phyloP scores from a whole-genome alignment of 2,797 vertebrate genomes.

The Myripristis jacobus region DNA sequence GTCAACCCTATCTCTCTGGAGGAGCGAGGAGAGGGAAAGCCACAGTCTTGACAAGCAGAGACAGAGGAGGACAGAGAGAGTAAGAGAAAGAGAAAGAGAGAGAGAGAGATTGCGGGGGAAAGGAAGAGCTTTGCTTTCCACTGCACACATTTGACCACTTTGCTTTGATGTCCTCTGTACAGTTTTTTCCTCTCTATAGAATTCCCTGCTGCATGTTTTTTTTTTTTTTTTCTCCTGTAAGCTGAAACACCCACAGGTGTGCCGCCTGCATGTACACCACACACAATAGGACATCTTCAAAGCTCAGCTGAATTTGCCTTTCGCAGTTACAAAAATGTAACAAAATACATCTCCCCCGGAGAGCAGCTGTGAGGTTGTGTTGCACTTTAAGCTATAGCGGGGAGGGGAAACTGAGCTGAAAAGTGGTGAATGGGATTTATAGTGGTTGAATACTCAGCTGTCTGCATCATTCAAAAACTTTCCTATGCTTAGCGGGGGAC shows the following conservation, averaged over 20 bases:
- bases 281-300: slow-evolving; percentile 58
- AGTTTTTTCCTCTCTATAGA: slow-evolving; percentile 49
- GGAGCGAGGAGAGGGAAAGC: slow-evolving; percentile 32
- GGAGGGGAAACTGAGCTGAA: slow-evolving; percentile 29
- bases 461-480: slow-evolving; percentile 20
- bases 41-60: slow-evolving; percentile 46
- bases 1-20: slow-evolving; percentile 60
- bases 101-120: slow-evolving; percentile 22
- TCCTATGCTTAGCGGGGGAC: background rate
- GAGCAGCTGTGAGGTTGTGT: slow-evolving; percentile 43
- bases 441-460: slow-evolving; percentile 26
- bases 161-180: slow-evolving; percentile 67
- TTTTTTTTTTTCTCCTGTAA: slow-evolving; percentile 51
- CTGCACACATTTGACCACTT: slow-evolving; percentile 64
- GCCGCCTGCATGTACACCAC: slow-evolving; percentile 45
- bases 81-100: slow-evolving; percentile 11
- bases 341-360: slow-evolving; percentile 50
- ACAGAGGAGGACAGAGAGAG: slow-evolving; percentile 20
- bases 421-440: slow-evolving; percentile 8
- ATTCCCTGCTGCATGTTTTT: slow-evolving; percentile 55
- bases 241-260: slow-evolving; percentile 68
- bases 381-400: slow-evolving; percentile 32
- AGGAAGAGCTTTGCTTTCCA: slow-evolving; percentile 44
- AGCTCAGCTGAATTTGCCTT: slow-evolving; percentile 59
- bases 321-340: slow-evolving; percentile 49